Evolutionary conservation across 1,140 invertebrate species (phyloP).

Genomic region (Notospermus geniculatus): DNA sequence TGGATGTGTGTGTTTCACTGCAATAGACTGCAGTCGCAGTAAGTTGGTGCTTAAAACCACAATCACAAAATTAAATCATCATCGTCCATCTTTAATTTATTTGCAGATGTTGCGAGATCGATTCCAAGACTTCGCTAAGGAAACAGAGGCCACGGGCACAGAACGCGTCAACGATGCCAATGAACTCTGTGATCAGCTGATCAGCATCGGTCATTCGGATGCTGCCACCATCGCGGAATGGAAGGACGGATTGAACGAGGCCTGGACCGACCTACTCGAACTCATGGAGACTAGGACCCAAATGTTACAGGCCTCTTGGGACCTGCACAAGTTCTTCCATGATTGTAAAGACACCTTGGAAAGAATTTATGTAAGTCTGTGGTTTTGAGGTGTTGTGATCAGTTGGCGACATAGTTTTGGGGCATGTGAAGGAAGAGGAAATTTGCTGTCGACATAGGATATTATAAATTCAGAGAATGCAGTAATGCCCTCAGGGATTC

Average conservation of each 20-base stretch:
- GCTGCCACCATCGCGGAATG: slow-evolving; percentile 97
- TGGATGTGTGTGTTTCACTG: too few species aligned
- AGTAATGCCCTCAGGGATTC: too few species aligned
- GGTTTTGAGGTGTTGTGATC: too few species aligned
- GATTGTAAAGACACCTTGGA: slow-evolving; percentile 97
- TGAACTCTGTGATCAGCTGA: slow-evolving; percentile 92
- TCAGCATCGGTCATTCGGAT: slow-evolving; percentile 92
- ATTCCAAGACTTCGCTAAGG: slow-evolving; percentile 95
- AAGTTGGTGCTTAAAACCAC: too few species aligned
- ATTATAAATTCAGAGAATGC: too few species aligned
- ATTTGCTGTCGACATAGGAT: too few species aligned
- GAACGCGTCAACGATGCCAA: slow-evolving; percentile 93
- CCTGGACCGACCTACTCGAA: slow-evolving; percentile 97
- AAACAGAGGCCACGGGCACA: slow-evolving; percentile 92
- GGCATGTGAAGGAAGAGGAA: too few species aligned
- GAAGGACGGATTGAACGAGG: slow-evolving; percentile 97
- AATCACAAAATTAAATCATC: too few species aligned
- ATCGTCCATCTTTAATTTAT: too few species aligned
- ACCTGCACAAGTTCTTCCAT: slow-evolving; percentile 99
- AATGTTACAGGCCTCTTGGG: slow-evolving; percentile 92
- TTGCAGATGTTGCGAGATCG: slow-evolving; percentile 80
- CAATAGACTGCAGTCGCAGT: too few species aligned
- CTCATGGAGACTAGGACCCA: slow-evolving; percentile 96
- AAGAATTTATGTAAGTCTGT: slow-evolving; percentile 51
- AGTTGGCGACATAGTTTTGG: too few species aligned